Evolutionary conservation across 2,113 vertebrate genomes (phyloP).

Genomic region (Thunnus thynnus): DNA sequence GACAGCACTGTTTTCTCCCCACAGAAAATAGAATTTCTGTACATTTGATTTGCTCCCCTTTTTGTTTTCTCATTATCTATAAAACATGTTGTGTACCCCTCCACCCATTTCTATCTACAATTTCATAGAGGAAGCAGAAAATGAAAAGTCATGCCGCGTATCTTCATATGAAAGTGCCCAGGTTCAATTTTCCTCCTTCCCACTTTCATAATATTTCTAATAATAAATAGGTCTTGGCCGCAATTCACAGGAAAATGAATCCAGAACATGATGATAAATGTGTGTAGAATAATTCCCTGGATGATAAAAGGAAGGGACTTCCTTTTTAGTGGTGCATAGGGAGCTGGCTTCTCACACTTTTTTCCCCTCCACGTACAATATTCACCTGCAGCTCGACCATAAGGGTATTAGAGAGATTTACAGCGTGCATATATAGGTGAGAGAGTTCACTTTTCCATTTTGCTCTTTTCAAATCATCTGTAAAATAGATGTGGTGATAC

Average conservation of each 20-base stretch:
- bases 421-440: neutral
- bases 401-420: slow-evolving; percentile 1
- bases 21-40: slow-evolving; percentile 64
- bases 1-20: slow-evolving; percentile 56
- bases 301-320: slow-evolving; percentile 58
- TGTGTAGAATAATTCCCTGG: slow-evolving; percentile 60
- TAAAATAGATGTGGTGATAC: slow-evolving; percentile 10
- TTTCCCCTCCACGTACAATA: slow-evolving; percentile 5
- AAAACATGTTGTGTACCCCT: slow-evolving; percentile 37
- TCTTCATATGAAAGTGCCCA: slow-evolving; percentile 43
- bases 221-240: slow-evolving; percentile 72
- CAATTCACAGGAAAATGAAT: slow-evolving; percentile 75
- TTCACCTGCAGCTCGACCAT: neutral
- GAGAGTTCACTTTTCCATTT: slow-evolving; percentile 18
- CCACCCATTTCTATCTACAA: slow-evolving; percentile 34
- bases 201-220: slow-evolving; percentile 66
- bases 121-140: slow-evolving; percentile 59
- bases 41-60: slow-evolving; percentile 71
- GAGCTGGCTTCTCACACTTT: slow-evolving; percentile 9
- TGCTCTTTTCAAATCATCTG: slow-evolving; percentile 24
- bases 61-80: slow-evolving; percentile 82
- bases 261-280: slow-evolving; percentile 68
- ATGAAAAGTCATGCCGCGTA: slow-evolving; percentile 60
- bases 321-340: slow-evolving; percentile 8
- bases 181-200: slow-evolving; percentile 58